phyloP scores from a whole-genome alignment of 1,140 invertebrate genomes.

The Drosophila fuyamai region DNA sequence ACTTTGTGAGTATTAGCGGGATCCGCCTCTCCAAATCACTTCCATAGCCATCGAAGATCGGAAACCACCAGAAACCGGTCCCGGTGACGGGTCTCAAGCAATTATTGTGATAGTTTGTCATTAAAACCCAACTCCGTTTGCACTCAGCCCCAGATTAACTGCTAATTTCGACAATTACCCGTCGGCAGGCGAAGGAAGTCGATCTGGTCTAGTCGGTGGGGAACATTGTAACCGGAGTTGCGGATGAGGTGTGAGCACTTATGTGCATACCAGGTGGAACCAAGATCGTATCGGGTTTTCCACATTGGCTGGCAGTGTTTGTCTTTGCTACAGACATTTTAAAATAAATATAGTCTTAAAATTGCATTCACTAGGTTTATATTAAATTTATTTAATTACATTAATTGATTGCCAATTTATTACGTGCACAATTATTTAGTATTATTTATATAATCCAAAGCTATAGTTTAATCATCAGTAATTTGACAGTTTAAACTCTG shows the following conservation, averaged over 20 bases:
- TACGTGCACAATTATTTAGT: no score
- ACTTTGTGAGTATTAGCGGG: slow-evolving; percentile 90
- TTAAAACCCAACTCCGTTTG: slow-evolving; percentile 68
- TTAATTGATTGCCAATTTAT: no score
- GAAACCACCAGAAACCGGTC: slow-evolving; percentile 25
- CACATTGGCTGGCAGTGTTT: slow-evolving; percentile 14
- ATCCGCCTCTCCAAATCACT: slow-evolving; percentile 9
- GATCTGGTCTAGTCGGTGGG: slow-evolving; percentile 1
- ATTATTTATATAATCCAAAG: no score
- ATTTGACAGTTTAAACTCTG: no score
- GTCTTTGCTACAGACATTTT: no score
- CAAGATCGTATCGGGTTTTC: background rate
- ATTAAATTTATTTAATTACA: no score
- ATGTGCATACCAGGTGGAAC: background rate
- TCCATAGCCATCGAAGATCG: background rate
- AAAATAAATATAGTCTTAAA: no score
- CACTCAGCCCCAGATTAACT: slow-evolving; percentile 60
- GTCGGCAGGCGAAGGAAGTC: slow-evolving; percentile 37
- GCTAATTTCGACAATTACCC: slow-evolving; percentile 73
- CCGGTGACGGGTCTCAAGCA: slow-evolving; percentile 23
- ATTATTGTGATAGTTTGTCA: slow-evolving; percentile 72
- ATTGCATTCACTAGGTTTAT: no score
- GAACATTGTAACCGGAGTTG: background rate
- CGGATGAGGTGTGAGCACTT: slow-evolving; percentile 36
- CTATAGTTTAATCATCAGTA: no score